Conservation (phyloP, 2,113 vertebrate genomes). For the Apodemus speciosus region DNA sequence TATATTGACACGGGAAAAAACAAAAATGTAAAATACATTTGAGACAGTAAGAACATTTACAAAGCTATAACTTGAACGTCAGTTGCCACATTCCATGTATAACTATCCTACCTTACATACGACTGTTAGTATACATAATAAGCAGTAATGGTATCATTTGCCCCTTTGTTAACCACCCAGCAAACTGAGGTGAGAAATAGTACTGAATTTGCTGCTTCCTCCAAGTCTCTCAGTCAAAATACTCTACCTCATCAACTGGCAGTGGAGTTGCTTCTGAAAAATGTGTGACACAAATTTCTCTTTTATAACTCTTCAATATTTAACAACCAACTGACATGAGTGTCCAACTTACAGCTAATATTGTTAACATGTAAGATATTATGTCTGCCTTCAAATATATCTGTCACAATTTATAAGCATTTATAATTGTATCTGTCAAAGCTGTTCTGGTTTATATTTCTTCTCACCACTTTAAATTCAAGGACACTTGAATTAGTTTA, state of each 20-base stretch:
- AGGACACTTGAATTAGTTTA: conserved; percentile 22
- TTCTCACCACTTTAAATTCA: conserved; percentile 28
- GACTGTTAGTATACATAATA: not conserved
- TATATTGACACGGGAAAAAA: not conserved
- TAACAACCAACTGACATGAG: conserved; percentile 15
- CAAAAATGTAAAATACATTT: not conserved
- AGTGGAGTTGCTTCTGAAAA: conserved; percentile 2
- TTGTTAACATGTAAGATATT: conserved; percentile 43
- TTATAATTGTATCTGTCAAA: conserved; percentile 29
- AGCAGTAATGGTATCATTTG: not conserved
- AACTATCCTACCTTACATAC: not conserved
- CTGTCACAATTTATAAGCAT: conserved; percentile 56
- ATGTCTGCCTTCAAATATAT: conserved; percentile 59
- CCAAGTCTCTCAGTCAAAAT: conserved; percentile 2
- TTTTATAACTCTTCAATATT: conserved; percentile 9
- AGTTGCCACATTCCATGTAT: not conserved
- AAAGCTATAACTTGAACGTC: not conserved
- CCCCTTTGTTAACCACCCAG: not conserved
- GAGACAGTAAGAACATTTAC: not conserved
- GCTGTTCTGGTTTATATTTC: not conserved
- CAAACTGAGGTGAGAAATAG: not conserved
- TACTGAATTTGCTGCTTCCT: not conserved
- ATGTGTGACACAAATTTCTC: not conserved
- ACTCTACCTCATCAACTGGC: not conserved
- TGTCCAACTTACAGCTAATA: conserved; percentile 21